These are phyloP conservation scores for Anas flavirostris DNA, from an alignment of 2,797 vertebrate species.

Conservation along the genomic window DNA sequence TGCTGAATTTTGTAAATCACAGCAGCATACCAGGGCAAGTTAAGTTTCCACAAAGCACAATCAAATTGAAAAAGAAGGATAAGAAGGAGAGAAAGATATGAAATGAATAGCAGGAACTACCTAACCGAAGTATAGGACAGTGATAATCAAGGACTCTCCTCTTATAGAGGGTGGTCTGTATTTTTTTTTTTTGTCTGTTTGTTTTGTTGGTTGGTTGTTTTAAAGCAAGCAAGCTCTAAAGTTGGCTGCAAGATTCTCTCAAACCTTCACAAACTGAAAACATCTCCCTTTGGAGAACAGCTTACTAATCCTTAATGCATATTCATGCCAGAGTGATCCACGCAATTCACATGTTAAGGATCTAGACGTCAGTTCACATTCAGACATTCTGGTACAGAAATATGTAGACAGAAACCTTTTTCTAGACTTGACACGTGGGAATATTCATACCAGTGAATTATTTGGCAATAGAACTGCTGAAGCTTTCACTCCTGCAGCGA, in stretches of 20 bases:
- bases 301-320: neutral
- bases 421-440: neutral
- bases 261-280: neutral
- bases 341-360: neutral
- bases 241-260: neutral
- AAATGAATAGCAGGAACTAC: neutral
- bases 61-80: neutral
- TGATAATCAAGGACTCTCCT: neutral
- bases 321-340: neutral
- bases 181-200: neutral
- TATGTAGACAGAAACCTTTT: neutral
- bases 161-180: neutral
- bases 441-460: neutral
- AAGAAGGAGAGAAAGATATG: neutral
- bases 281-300: neutral
- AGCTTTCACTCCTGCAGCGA: neutral
- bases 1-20: neutral
- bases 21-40: neutral
- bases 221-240: neutral
- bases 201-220: neutral
- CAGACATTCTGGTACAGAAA: neutral
- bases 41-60: neutral
- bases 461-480: neutral
- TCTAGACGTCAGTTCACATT: neutral
- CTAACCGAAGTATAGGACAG: neutral